These are phyloP conservation scores for Lycaena phlaeas DNA, from an alignment of 2,888 invertebrate species.

Conservation along the genomic window DNA sequence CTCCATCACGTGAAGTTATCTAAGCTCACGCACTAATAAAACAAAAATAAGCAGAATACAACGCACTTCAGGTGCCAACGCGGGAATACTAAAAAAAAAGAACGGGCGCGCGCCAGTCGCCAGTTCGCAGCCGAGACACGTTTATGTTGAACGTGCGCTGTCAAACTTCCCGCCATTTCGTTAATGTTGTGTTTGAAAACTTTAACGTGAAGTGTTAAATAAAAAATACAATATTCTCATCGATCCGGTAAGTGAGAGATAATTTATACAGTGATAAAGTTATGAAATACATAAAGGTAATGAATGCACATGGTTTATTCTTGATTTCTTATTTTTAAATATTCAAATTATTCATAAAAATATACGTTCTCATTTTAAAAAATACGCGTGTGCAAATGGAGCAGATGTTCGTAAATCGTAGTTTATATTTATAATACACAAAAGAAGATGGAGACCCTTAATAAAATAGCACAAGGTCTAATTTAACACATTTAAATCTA, in stretches of 20 bases:
- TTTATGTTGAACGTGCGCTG: slow-evolving; percentile 32
- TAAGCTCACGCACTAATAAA: slow-evolving; percentile 33
- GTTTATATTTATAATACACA: too few relatives aligned
- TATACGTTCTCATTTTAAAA: too few relatives aligned
- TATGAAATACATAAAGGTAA: too few relatives aligned
- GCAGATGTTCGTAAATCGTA: too few relatives aligned
- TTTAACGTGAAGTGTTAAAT: slow-evolving; percentile 13
- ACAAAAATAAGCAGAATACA: slow-evolving; percentile 41
- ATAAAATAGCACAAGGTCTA: too few relatives aligned
- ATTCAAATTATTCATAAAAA: too few relatives aligned
- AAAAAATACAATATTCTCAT: background rate
- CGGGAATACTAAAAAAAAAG: slow-evolving; percentile 29
- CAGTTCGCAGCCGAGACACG: slow-evolving; percentile 43
- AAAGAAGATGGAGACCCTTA: too few relatives aligned
- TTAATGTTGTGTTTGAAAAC: slow-evolving; percentile 13
- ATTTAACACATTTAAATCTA: too few relatives aligned
- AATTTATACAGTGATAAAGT: too few relatives aligned
- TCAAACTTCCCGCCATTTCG: slow-evolving; percentile 26
- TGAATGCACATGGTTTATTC: too few relatives aligned
- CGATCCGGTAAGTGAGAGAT: background rate
- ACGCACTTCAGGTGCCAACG: slow-evolving; percentile 33
- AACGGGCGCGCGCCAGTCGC: slow-evolving; percentile 21
- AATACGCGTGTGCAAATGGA: too few relatives aligned
- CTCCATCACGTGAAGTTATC: slow-evolving; percentile 31
- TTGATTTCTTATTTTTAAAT: too few relatives aligned